Base-by-base conservation (phyloP, 2,113 vertebrate genomes). In the Dromiciops gliroides region DNA sequence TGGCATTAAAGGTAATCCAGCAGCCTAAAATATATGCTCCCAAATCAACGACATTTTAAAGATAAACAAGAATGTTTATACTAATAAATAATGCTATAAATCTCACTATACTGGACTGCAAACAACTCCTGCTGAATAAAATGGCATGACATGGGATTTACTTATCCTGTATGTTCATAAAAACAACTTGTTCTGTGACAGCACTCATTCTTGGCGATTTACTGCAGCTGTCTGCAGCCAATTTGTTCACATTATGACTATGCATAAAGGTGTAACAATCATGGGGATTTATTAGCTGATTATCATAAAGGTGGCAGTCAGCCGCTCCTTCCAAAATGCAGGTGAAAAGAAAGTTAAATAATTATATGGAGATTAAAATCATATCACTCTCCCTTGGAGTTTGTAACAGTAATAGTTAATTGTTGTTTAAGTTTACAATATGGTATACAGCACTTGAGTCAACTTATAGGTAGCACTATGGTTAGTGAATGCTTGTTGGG, bases 181-280 rank as follows among this genome's bases (percentile, higher is more conserved):
- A 98, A 98, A 98, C 98, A 98, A 97, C 96, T 98, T 98, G 97
- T 97, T 98, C 97, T 97, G 97, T 98, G 98, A 99, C 98, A 98
- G 98, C 96, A 94, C 98, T 98, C 98, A 98, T 98, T 99, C 98
- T 98, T 98, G 97, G 97, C 97, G 98, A 98, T 99, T 98, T 99
- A 99, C 98, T 95, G 90, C 97, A 98, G 97, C 98, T 99, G 98
- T 98, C 99, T 98, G 98, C 97, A 98, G 97, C 97, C 98, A 98
- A 98, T 99, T 99, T 98, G 98, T 97, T 98, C 98, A 98, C 97
- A 98, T 99, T 98, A 98, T 94, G 97, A 97, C 97, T 98, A 97
- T 97, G 97, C 98, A 98, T 98, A 98, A 98, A 98, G 98, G 98
- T 98, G 97, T 97, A 98, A 98, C 97, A 98, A 98, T 98, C 97